phyloP scores from a whole-genome alignment of 2,113 vertebrate species.

The Oreochromis aureus region DNA sequence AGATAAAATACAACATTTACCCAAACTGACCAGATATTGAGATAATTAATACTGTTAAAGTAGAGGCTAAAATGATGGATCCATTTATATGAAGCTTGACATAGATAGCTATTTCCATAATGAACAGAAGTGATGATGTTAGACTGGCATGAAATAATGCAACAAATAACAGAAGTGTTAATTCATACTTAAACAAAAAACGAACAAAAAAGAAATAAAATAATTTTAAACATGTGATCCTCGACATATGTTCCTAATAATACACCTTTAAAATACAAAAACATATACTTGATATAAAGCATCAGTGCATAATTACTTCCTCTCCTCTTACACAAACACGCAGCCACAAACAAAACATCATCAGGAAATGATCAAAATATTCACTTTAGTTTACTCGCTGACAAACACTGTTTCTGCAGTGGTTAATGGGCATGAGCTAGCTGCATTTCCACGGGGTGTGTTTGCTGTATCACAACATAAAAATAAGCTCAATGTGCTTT shows the following conservation, averaged over 20 bases:
- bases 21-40: background rate
- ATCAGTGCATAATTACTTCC: conserved; percentile 73
- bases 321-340: conserved; percentile 33
- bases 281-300: conserved; percentile 58
- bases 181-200: conserved; percentile 13
- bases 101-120: background rate
- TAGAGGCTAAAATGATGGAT: background rate
- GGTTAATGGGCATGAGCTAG: background rate
- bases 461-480: background rate
- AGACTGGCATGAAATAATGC: background rate
- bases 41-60: background rate
- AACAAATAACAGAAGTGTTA: conserved; percentile 24
- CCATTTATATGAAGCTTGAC: background rate
- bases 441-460: background rate
- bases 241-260: conserved; percentile 48
- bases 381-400: background rate
- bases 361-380: conserved; percentile 4
- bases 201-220: background rate
- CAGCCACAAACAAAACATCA: conserved; percentile 27
- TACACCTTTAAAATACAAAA: conserved; percentile 64
- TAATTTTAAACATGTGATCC: conserved; percentile 2
- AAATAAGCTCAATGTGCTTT: background rate
- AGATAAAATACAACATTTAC: background rate
- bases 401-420: background rate
- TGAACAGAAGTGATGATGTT: background rate